Evolutionary conservation across 2,888 invertebrate species (phyloP), one percentile per base, ranked within the genome.

Genomic region (Spodoptera littoralis): DNA sequence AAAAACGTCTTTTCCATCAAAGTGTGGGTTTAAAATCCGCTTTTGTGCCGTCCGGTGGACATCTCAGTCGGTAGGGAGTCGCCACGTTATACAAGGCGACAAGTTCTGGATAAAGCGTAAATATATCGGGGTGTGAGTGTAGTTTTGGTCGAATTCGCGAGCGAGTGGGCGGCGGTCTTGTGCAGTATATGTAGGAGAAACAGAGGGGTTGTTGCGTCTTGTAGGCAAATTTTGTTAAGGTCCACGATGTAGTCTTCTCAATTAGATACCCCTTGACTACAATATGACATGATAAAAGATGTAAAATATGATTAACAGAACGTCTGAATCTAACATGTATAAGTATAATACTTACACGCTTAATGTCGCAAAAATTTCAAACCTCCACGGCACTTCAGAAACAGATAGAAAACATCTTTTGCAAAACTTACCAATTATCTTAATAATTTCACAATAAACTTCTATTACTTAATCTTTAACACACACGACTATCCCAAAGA

Each of bases 101-200:
- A 90, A 90, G 87, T 90, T 88, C 72, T 82, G 87, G 84, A 88
- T 87, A 86, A 89, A 86, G 84, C 86, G 86, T 89, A 90, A 91
- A 90, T 91, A 89, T 88, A 84, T 88, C 76, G 82, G 84, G 82
- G 91, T 91, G 91, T 87, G 92, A 85, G 91, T 87, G 89, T 92
- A 92, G 92, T 92, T 91, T 91, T 87, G 88, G 88, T 82, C 84
- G 84, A 88, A 88, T 83, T 88, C 90, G 91, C 90, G 89, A 86
- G 86, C 82, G 84, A 85, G 91, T 89, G 92, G 90, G 91, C 85
- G 91, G 88, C 73, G 84, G 77, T 67, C 67, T 48, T 55, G 42
- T 64, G 60, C 44, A 89, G 92, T 86, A 88, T 74, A 90, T 56
- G 75, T 12, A 1, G 49, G 36, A 50, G 45, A 51, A 9, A 1